Percentiles rank a stretch among this genome's conserved stretches.
Evolutionary conservation across 1,140 invertebrate genomes (phyloP).

Genomic region (Hydropsyche tenuis): DNA sequence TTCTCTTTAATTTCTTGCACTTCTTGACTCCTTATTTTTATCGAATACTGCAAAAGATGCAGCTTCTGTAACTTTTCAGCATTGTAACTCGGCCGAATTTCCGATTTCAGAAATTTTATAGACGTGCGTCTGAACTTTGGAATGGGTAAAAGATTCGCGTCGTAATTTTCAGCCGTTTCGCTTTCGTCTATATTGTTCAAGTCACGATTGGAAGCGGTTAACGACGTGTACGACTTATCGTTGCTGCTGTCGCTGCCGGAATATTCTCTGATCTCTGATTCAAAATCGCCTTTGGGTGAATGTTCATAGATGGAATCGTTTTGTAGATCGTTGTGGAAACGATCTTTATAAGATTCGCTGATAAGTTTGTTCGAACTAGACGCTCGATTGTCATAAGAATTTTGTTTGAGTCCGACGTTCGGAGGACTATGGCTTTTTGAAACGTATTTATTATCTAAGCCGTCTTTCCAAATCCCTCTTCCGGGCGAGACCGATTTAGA

Average conservation of each 20-base stretch:
- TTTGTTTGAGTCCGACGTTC: slow-evolving; percentile 56
- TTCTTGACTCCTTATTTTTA: slow-evolving; percentile 60
- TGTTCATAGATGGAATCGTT: slow-evolving; percentile 59
- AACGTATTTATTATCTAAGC: slow-evolving; percentile 55
- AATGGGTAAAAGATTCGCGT: slow-evolving; percentile 43
- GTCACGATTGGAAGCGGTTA: slow-evolving; percentile 55
- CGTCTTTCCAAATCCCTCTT: slow-evolving; percentile 54
- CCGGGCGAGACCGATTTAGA: slow-evolving; percentile 58
- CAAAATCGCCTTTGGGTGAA: slow-evolving; percentile 54
- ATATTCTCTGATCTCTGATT: slow-evolving; percentile 58
- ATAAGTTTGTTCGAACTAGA: slow-evolving; percentile 54
- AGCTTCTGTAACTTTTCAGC: slow-evolving; percentile 70
- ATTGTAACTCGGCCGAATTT: slow-evolving; percentile 77
- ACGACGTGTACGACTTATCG: slow-evolving; percentile 52
- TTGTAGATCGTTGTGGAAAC: slow-evolving; percentile 50
- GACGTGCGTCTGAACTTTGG: slow-evolving; percentile 38
- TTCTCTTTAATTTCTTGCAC: slow-evolving; percentile 60
- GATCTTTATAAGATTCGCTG: slow-evolving; percentile 46
- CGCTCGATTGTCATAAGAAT: slow-evolving; percentile 54
- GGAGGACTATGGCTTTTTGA: slow-evolving; percentile 60
- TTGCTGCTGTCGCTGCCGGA: slow-evolving; percentile 55
- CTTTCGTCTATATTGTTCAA: slow-evolving; percentile 58
- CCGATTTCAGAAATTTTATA: slow-evolving; percentile 62
- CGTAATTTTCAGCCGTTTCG: slow-evolving; percentile 61
- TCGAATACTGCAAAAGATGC: slow-evolving; percentile 60